Conservation (phyloP, 2,888 invertebrate genomes). For the Andrena haemorrhoa region DNA sequence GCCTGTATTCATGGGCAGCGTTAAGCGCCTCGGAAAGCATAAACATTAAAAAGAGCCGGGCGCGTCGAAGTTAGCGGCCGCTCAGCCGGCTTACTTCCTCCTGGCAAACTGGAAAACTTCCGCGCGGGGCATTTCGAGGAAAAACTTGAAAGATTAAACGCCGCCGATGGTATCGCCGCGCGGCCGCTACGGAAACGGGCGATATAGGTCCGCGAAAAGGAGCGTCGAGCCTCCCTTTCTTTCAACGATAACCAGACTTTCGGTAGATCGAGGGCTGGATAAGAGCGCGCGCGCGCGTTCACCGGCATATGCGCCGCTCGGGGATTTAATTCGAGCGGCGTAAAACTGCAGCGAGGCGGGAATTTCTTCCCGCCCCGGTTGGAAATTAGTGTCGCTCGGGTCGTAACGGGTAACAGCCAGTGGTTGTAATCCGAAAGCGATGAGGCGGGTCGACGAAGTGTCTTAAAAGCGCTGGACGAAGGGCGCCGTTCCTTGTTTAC, state of each 20-base stretch:
- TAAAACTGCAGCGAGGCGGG: no score
- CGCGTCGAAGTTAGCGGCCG: slow-evolving; percentile 67
- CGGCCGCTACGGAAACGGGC: slow-evolving; percentile 23
- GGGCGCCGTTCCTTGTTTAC: slow-evolving; percentile 3
- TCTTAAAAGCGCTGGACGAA: slow-evolving; percentile 13
- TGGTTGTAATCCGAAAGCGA: slow-evolving; percentile 13
- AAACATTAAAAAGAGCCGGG: slow-evolving; percentile 75
- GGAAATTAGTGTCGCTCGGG: not conserved
- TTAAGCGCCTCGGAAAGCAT: slow-evolving; percentile 72
- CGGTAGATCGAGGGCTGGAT: no score
- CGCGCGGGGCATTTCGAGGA: slow-evolving; percentile 58
- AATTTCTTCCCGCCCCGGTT: not conserved
- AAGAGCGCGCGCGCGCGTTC: no score
- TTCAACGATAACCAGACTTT: not conserved
- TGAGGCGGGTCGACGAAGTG: slow-evolving; percentile 1
- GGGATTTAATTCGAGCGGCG: not conserved
- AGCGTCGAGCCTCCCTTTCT: slow-evolving; percentile 3
- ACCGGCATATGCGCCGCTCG: no score
- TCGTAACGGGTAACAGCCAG: slow-evolving; percentile 9
- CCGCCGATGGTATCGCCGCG: slow-evolving; percentile 55
- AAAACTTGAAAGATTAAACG: slow-evolving; percentile 73
- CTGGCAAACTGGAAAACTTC: slow-evolving; percentile 67
- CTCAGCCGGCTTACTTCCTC: slow-evolving; percentile 44
- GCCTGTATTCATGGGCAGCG: slow-evolving; percentile 65
- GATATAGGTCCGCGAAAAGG: slow-evolving; percentile 8